Base-by-base conservation (phyloP, 2,888 invertebrate genomes). In the Sinelater perroti region DNA sequence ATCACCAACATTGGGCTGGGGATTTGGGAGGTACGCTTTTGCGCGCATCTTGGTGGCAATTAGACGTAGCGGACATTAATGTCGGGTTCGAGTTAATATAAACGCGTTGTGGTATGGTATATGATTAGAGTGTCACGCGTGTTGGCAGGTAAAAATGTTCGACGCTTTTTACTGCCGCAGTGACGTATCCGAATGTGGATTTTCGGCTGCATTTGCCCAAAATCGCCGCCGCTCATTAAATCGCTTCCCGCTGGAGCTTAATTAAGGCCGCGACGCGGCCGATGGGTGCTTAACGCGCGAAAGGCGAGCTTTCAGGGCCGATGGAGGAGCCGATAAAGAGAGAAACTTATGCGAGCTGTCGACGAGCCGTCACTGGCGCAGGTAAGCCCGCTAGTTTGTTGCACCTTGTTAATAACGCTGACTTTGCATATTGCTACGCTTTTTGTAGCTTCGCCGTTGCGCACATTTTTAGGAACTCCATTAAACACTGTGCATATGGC, bases 391-490 rank as follows among this genome's bases (percentile, higher is more conserved):
- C 57, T 58, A 61, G 61, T 75, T 74, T 75, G 75, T 75, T 75
- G 75, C 75, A 75, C 75, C 76, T 76, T 75, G 76, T 76, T 76
- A 76, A 76, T 76, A 75, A 75, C 70, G 75, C 75, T 76, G 76
- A 76, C 76, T 75, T 75, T 75, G 76, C 76, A 76, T 75, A 75
- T 75, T 75, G 70, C 71, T 67, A 53, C 56, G 67, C 61, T 58
- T 63, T 63, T 63, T 61, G 49, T 52, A 56, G 56, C 65, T 66
- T 57, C 66, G 65, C 67, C 67, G 67, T 67, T 67, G 68, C 67
- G 72, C 72, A 74, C 72, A 73, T 72, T 73, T 67, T 72, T 70
- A 73, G 72, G 72, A 70, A 73, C 69, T 69, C 73, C 71, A 74
- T 73, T 73, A 72, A 74, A 72, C 62, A 66, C 66, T 61, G 69